Evolutionary conservation across 2,888 invertebrate species (phyloP), one percentile per base, ranked within the genome.

Genomic region (Palloptera scutellata): DNA sequence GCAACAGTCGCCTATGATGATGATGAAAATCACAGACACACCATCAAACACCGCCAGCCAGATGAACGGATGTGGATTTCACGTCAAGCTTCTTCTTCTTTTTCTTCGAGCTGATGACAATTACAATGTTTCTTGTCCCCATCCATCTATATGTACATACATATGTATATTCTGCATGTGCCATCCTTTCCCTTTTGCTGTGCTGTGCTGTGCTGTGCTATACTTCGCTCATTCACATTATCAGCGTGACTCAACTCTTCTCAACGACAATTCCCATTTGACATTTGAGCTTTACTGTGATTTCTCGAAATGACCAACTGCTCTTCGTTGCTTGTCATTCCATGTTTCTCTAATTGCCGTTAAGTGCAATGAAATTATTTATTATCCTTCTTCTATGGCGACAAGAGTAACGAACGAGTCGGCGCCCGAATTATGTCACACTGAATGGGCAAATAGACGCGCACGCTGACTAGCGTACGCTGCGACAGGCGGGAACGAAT

Each of bases 361-460:
- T 79, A 80, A 79, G 81, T 79, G 81, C 73, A 75, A 64, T 68
- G 60, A 67, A 72, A 72, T 72, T 70, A 68, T 70, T 70, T 70
- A 70, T 68, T 61, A 68, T 67, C 54, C 53, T 65, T 58, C 60
- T 45, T 52, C 45, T 43, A 43, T 53, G 30, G 30, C 6, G 30
- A 30, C 30, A 30, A 30, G 6, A 30, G 30, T 30, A 30, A 30
- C 30, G 30, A 30, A 30, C 30, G 30, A 30, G 3, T 30, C 30
- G 30, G 2, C 6, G 30, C 30, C 30, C 30, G 30, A 30, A 30
- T 30, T 30, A 30, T 30, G 30, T 30, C 30, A 30, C 30, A 30
- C 30, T 30, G 30, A 2, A 30, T 30, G 30, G 6, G 6, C 30
- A 30, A 30, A 30, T 30, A 6, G 30, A 6, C 30, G 30, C 30